Base-by-base conservation (phyloP, 2,113 vertebrate species). In the Tetrax tetrax region DNA sequence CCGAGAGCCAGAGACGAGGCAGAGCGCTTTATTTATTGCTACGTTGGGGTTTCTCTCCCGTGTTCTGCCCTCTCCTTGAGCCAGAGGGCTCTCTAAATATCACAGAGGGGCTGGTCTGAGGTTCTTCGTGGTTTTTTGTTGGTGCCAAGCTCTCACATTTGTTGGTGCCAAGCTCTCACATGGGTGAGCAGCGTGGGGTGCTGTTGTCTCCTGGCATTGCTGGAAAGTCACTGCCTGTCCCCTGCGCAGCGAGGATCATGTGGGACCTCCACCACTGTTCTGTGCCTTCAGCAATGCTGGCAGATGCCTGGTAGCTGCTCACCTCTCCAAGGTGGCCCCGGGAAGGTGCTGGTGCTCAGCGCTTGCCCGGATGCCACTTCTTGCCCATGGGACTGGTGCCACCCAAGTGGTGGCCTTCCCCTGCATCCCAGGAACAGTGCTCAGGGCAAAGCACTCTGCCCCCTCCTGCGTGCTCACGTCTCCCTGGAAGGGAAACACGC, bases 391-490 rank as follows among this genome's bases (percentile, higher is more conserved):
- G 18, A 16, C 41, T 11, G 21, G 31, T 60, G 50, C 23, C 61
- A 77, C 27, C 43, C 22, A 27, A 28, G 21, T 9, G 2, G 5
- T 13, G 21, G 3, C 7, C 19, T 27, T 61, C 24, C 2, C 41
- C 33, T 0, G 0, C 1, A 4, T 27, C 22, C 45, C 41, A 22
- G 43, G 51, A 43, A 12, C n/a, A 35, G 12, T 0, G 25, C 33
- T 31, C 24, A 25, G 23, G 29, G 48, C 63, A 87, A 61, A 21
- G 68, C 35, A 12, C 22, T 74, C 20, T 64, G 22, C 31, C 41
- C 12, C 51, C 18, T 70, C 14, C 43, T 13, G 17, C 1, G 1
- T 3, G 8, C 51, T 64, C 28, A 5, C 25, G 2, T 22, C 25
- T 14, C 14, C 0, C 65, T 1, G n/a, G 15, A 17, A 54, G 63